Evolutionary conservation across 2,797 vertebrate species (phyloP), one percentile per base, ranked within the genome.

Genomic region (Anas flavirostris): DNA sequence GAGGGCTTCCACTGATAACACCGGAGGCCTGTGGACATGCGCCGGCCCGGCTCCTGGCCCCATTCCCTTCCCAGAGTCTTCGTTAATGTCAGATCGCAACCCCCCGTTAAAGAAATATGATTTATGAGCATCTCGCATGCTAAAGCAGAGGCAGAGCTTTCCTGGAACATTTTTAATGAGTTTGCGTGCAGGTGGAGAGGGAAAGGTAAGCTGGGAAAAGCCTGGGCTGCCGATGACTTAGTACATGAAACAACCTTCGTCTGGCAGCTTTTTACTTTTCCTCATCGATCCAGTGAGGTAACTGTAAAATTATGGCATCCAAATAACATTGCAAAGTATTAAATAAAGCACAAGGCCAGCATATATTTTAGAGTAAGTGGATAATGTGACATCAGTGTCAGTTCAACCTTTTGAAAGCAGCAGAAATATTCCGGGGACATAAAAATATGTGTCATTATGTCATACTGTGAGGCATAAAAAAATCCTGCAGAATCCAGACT

Each of bases 371-470:
- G 59, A 95, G 81, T 66, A 84, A 92, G 23, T 56, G 58, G 59
- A 78, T 88, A 75, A 85, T 12, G 37, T 87, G 88, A 88, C 75
- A 83, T 90, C 74, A 91, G 48, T 76, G 73, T 81, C 86, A 75
- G 81, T 44, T 93, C 33, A 52, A 74, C 50, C 46, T 90, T 69
- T 87, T 91, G 74, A 91, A 95, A 80, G 25, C n/a, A 75, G 69
- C 12, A 94, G 73, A 96, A 95, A 37, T 67, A 75, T 76, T 89
- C 93, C 91, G n/a, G 66, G 72, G 76, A 90, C 75, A 88, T 75
- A 83, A 90, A 87, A 94, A 70, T 73, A 56, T 31, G 33, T 63
- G 67, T 59, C 83, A 85, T 82, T 81, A 76, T 79, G 75, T 83
- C 70, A 82, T 52, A 68, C 33, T 81, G 23, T 39, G 87, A 92